These are phyloP conservation scores for Donacobius atricapilla DNA, from an alignment of 2,113 vertebrate genomes.

Conservation along the genomic window DNA sequence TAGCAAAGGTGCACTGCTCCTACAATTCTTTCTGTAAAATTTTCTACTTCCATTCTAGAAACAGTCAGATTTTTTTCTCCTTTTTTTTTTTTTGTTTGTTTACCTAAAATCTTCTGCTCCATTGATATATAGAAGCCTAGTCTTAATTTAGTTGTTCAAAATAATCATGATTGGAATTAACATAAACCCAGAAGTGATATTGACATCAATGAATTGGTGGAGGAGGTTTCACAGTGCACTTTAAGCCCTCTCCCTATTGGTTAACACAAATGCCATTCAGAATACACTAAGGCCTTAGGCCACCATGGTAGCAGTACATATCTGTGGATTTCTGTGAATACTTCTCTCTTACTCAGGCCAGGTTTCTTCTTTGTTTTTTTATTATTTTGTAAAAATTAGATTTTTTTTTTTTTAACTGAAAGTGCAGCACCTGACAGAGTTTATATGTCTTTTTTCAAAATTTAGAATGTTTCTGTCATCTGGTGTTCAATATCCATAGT, in stretches of 20 bases:
- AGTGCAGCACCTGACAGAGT: background rate
- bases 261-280: background rate
- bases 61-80: rapidly evolving
- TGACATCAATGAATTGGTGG: background rate
- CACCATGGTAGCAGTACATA: background rate
- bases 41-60: background rate
- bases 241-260: background rate
- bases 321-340: background rate
- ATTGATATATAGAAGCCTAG: background rate
- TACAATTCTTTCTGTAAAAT: background rate
- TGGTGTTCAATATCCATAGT: background rate
- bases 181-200: background rate
- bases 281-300: background rate
- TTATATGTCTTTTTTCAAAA: background rate
- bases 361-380: background rate
- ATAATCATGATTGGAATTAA: background rate
- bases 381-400: background rate
- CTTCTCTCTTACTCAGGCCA: background rate
- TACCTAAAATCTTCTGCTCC: background rate
- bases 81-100: no score
- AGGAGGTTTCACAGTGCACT: background rate
- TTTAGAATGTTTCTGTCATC: background rate
- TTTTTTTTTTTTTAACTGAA: background rate
- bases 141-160: background rate
- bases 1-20: background rate